Percentiles rank a stretch among this genome's conserved stretches.
These are phyloP conservation scores for Oreonectes daqikongensis DNA, from an alignment of 2,797 vertebrate genomes.

Conservation along the genomic window DNA sequence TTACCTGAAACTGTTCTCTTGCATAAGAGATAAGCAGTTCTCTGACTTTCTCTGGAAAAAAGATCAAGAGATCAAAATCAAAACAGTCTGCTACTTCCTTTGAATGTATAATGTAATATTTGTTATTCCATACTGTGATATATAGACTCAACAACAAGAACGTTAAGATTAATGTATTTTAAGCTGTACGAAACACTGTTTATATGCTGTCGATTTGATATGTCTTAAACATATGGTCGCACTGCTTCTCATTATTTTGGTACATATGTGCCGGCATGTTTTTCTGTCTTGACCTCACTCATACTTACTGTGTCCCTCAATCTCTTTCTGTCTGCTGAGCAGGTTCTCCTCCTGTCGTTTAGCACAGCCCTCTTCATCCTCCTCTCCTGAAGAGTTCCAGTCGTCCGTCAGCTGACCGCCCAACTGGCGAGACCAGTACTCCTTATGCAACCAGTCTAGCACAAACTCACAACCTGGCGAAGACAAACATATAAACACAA, in stretches of 20 bases:
- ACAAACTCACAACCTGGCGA: conserved; percentile 77
- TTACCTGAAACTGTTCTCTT: conserved; percentile 86
- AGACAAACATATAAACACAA: conserved; percentile 2
- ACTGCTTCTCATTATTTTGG: too few relatives aligned
- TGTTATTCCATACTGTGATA: not conserved
- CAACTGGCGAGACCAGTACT: conserved; percentile 92
- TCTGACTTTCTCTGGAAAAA: conserved; percentile 75
- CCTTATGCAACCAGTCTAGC: conserved; percentile 90
- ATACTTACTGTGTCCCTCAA: conserved; percentile 80
- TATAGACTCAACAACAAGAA: not conserved
- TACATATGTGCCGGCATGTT: not conserved
- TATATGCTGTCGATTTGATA: not conserved
- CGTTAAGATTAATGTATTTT: too few relatives aligned
- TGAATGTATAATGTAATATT: not conserved
- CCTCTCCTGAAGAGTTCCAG: conserved; percentile 77
- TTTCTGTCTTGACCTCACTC: not conserved
- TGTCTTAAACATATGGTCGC: not conserved
- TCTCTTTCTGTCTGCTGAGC: conserved; percentile 71
- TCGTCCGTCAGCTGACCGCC: conserved; percentile 77
- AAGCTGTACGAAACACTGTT: not conserved
- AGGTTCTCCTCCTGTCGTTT: conserved; percentile 68
- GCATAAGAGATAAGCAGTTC: conserved; percentile 86
- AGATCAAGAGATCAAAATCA: not conserved
- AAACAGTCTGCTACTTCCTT: not conserved
- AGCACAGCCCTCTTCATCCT: conserved; percentile 71